phyloP scores from a whole-genome alignment of 2,888 invertebrate species.

The Epirrhoe tristata region DNA sequence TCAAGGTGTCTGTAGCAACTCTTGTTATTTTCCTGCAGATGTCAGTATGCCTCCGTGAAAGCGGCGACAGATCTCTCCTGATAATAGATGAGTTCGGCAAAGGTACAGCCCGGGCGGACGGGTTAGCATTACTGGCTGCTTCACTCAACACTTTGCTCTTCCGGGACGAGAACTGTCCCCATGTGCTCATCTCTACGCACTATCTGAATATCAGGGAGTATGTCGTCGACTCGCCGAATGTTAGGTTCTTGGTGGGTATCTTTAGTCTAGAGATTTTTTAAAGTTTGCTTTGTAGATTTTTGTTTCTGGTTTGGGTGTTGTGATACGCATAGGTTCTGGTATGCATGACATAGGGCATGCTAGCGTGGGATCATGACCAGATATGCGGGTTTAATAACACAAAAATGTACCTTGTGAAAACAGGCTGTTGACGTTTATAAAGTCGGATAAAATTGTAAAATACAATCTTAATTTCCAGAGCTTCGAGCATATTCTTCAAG shows the following conservation, averaged over 20 bases:
- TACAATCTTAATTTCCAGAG: slow-evolving; percentile 49
- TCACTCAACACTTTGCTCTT: slow-evolving; percentile 87
- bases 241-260: slow-evolving; percentile 82
- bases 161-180: slow-evolving; percentile 87
- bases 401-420: no score
- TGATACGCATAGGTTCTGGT: no score
- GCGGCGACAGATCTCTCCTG: slow-evolving; percentile 88
- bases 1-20: no score
- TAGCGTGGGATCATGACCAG: no score
- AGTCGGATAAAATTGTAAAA: no score
- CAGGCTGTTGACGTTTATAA: background rate
- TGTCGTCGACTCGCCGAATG: slow-evolving; percentile 81
- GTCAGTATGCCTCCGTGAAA: slow-evolving; percentile 88
- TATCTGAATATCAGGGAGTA: slow-evolving; percentile 87
- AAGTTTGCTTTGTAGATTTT: background rate
- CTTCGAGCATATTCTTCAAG: slow-evolving; percentile 86
- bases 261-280: no score
- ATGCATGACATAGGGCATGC: no score
- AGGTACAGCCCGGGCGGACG: slow-evolving; percentile 91
- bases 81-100: slow-evolving; percentile 96
- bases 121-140: slow-evolving; percentile 89
- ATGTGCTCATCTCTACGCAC: slow-evolving; percentile 92
- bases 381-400: no score
- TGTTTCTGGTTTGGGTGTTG: no score
- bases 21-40: slow-evolving; percentile 79